Evolutionary conservation across 2,113 vertebrate genomes (phyloP).

Genomic region (Strigops habroptila): DNA sequence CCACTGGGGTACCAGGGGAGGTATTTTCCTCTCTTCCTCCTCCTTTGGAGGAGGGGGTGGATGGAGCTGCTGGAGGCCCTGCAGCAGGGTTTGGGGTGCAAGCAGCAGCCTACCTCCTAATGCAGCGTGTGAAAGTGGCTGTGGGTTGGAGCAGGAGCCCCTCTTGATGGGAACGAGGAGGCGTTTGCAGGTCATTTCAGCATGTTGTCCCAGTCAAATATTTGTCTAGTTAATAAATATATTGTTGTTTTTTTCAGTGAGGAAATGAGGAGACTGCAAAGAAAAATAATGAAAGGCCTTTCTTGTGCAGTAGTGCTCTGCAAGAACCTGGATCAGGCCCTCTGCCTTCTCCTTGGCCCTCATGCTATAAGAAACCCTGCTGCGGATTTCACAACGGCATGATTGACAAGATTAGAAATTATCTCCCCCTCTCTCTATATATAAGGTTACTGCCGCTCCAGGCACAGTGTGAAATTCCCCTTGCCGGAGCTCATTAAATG

Average conservation of each 20-base stretch:
- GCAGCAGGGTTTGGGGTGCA: not conserved
- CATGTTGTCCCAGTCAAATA: conserved; percentile 63
- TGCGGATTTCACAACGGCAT: conserved; percentile 61
- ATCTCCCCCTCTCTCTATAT: conserved; percentile 58
- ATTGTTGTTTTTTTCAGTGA: conserved; percentile 49
- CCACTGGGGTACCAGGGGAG: not conserved
- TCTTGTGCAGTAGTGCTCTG: conserved; percentile 29
- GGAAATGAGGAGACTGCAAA: conserved; percentile 60
- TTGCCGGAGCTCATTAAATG: conserved; percentile 73
- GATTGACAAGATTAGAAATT: conserved; percentile 71
- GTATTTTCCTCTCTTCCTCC: not conserved
- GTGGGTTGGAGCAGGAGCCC: not conserved
- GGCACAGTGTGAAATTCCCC: conserved; percentile 74
- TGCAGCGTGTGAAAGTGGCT: not conserved
- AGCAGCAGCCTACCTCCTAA: not conserved
- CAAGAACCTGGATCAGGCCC: conserved; percentile 45
- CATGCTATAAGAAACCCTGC: conserved; percentile 51
- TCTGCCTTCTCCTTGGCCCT: conserved; percentile 48
- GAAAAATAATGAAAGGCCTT: conserved; percentile 55
- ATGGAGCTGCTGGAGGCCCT: not conserved
- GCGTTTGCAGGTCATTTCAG: conserved; percentile 50
- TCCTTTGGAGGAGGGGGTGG: not conserved
- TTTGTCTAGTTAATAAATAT: conserved; percentile 66
- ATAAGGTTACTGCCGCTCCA: conserved; percentile 69
- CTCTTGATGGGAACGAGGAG: conserved; percentile 32